Evolutionary conservation across 2,888 invertebrate species (phyloP).

Genomic region (Temnothorax ravouxi): DNA sequence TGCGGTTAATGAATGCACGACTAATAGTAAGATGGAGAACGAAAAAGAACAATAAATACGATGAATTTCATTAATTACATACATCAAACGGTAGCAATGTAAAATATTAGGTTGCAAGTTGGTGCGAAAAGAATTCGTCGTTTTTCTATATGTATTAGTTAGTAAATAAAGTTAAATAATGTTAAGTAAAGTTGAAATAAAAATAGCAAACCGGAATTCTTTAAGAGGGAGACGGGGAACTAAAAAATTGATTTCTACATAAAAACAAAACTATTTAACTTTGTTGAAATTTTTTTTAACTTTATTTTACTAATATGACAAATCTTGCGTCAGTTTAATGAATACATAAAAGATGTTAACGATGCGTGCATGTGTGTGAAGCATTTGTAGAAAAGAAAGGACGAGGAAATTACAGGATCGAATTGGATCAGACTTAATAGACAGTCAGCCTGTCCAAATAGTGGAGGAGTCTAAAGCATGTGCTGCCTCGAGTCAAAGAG

Average conservation of each 20-base stretch:
- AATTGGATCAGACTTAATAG: constrained; percentile 34
- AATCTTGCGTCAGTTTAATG: not conserved
- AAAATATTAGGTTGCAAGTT: not conserved
- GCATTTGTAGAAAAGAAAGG: not conserved
- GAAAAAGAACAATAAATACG: no score
- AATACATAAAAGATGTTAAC: not conserved
- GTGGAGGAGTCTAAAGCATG: constrained; percentile 17
- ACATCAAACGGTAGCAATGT: not conserved
- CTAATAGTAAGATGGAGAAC: not conserved
- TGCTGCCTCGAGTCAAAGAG: constrained; percentile 1
- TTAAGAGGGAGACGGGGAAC: no score
- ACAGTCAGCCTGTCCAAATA: constrained; percentile 32
- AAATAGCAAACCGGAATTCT: not conserved
- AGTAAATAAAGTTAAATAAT: not conserved
- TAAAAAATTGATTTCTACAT: not conserved
- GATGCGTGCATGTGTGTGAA: not conserved
- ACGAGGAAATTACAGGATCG: not conserved
- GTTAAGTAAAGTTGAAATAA: not conserved
- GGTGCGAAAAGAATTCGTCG: not conserved
- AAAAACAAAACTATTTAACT: not conserved
- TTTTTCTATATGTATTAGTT: not conserved
- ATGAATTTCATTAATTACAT: not conserved
- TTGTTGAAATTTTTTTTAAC: not conserved
- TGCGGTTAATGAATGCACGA: not conserved
- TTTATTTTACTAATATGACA: not conserved